Conservation (phyloP, 2,888 invertebrate species). For the Netelia inedita region DNA sequence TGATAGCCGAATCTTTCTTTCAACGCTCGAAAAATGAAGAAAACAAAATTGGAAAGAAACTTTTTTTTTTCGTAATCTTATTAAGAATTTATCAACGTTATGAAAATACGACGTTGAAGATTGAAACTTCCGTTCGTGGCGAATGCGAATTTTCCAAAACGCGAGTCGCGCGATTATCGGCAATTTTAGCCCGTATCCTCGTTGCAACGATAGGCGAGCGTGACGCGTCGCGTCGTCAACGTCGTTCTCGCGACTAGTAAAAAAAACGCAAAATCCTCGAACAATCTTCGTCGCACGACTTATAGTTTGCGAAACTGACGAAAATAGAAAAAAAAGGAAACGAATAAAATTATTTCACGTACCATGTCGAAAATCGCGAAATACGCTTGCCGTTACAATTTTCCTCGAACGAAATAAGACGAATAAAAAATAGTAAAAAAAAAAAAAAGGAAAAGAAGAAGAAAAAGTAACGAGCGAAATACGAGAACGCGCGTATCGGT, state of each 20-base stretch:
- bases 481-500: background rate
- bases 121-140: slow-evolving; percentile 1
- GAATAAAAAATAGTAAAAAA: background rate
- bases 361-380: background rate
- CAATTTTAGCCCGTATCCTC: slow-evolving; percentile 55
- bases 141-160: background rate
- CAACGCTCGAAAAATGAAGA: background rate
- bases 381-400: slow-evolving; percentile 37
- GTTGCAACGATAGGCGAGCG: slow-evolving; percentile 27
- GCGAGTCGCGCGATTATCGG: slow-evolving; percentile 15
- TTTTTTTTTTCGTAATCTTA: background rate
- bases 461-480: too few species aligned
- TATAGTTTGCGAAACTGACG: background rate
- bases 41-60: background rate
- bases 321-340: too few species aligned
- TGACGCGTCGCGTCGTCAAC: slow-evolving; percentile 8
- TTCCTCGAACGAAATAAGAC: slow-evolving; percentile 22
- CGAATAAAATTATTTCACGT: too few species aligned
- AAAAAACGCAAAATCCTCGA: slow-evolving; percentile 18
- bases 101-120: slow-evolving; percentile 17
- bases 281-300: slow-evolving; percentile 21
- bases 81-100: background rate
- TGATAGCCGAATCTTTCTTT: background rate
- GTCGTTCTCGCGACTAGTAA: slow-evolving; percentile 24
- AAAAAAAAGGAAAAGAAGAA: too few species aligned